Percentiles rank a stretch among this genome's conserved stretches.
These are phyloP conservation scores for Rhinopithecus roxellana DNA, from an alignment of 2,113 vertebrate species.

Conservation along the genomic window DNA sequence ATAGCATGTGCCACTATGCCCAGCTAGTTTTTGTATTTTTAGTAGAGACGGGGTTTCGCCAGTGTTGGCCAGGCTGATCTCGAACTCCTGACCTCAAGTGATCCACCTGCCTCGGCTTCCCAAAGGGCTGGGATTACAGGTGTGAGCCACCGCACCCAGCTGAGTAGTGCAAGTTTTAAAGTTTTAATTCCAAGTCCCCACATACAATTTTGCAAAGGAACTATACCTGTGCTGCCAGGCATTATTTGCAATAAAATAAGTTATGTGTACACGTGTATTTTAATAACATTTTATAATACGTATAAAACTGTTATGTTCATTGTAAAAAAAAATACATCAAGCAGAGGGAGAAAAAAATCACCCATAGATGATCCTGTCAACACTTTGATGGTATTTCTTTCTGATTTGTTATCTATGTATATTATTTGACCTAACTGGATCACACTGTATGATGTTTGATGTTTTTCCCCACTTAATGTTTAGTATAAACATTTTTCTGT, in stretches of 20 bases:
- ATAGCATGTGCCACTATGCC: no score
- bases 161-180: background rate
- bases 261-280: slow-evolving; percentile 13
- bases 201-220: background rate
- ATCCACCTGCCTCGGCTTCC: no score
- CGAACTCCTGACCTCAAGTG: no score
- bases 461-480: slow-evolving; percentile 38
- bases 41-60: no score
- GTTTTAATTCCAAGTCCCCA: background rate
- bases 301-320: slow-evolving; percentile 16
- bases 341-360: slow-evolving; percentile 24
- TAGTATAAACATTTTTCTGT: slow-evolving; percentile 8
- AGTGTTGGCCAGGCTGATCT: no score
- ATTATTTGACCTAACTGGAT: slow-evolving; percentile 1
- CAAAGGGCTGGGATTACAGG: no score
- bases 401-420: background rate
- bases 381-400: slow-evolving; percentile 25
- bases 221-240: background rate
- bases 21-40: no score
- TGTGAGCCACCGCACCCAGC: no score
- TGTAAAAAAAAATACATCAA: background rate
- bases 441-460: background rate
- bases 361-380: background rate
- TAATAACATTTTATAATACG: slow-evolving; percentile 32
- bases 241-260: slow-evolving; percentile 27